Percentiles rank a stretch among this genome's conserved stretches.
Evolutionary conservation across 2,888 invertebrate genomes (phyloP).

Genomic region (Psococerastis gibbosa): DNA sequence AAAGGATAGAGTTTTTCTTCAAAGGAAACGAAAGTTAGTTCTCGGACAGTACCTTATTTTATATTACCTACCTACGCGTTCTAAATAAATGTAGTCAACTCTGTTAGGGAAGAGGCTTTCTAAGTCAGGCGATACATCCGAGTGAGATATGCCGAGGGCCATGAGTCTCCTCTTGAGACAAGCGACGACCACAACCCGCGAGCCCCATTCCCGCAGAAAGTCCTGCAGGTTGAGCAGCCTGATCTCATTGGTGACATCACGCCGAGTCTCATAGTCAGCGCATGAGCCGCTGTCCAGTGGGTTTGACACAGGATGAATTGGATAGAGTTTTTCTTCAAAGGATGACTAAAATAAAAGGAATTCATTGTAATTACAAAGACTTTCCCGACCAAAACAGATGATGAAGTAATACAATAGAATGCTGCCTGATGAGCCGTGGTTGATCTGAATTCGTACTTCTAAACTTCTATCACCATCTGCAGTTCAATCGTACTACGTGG

Average conservation of each 20-base stretch:
- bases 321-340: constrained; percentile 34
- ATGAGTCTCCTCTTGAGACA: constrained; percentile 26
- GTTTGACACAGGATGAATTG: constrained; percentile 33
- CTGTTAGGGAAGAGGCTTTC: constrained; percentile 27
- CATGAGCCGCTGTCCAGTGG: constrained; percentile 42
- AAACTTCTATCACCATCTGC: too few relatives aligned
- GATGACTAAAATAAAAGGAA: too few relatives aligned
- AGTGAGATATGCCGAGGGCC: constrained; percentile 35
- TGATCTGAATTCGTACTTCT: too few relatives aligned
- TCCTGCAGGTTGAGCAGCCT: constrained; percentile 28
- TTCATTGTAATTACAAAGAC: too few relatives aligned
- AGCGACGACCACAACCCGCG: constrained; percentile 48
- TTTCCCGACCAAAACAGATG: too few relatives aligned
- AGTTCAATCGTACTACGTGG: too few relatives aligned
- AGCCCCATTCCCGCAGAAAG: constrained; percentile 33
- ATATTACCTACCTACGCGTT: too few relatives aligned
- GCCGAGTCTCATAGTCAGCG: constrained; percentile 36
- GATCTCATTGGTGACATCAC: constrained; percentile 29
- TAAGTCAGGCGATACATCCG: constrained; percentile 24
- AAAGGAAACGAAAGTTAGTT: too few relatives aligned
- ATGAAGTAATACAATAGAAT: too few relatives aligned
- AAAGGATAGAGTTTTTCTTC: too few relatives aligned
- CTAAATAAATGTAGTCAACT: constrained; percentile 24
- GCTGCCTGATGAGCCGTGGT: too few relatives aligned
- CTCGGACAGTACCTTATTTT: too few relatives aligned